Evolutionary conservation across 1,140 invertebrate genomes (phyloP).

Genomic region (Apolygus lucorum): DNA sequence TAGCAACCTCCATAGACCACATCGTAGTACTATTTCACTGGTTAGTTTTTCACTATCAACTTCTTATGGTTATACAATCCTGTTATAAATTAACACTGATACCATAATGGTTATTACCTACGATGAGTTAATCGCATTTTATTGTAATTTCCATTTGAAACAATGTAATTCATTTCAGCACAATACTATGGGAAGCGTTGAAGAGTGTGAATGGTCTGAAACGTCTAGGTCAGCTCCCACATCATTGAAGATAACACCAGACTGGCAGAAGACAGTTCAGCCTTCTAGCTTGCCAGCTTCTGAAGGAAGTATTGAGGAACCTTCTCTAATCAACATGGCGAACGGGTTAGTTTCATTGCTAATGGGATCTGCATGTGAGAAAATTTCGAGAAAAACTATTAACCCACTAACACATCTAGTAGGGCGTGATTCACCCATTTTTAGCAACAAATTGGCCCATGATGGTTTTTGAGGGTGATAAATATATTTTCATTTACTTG

Average conservation of each 20-base stretch:
- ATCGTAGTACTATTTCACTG: constrained; percentile 44
- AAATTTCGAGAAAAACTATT: too few relatives aligned
- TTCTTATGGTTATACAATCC: too few relatives aligned
- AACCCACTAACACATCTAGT: too few relatives aligned
- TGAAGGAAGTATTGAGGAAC: constrained; percentile 30
- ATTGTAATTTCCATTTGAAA: too few relatives aligned
- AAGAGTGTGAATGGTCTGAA: constrained; percentile 43
- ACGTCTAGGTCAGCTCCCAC: constrained; percentile 48
- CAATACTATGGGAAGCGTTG: constrained; percentile 11
- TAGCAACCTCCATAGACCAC: constrained; percentile 38
- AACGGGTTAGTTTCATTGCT: constrained; percentile 1
- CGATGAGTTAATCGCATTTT: too few relatives aligned
- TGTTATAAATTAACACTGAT: too few relatives aligned
- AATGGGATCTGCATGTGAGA: too few relatives aligned
- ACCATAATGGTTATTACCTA: too few relatives aligned
- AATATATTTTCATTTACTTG: too few relatives aligned
- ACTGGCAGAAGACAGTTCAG: constrained; percentile 24
- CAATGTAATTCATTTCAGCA: background rate
- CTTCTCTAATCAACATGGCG: constrained; percentile 24
- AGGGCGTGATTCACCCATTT: too few relatives aligned
- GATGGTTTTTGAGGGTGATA: too few relatives aligned
- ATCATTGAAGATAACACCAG: constrained; percentile 39
- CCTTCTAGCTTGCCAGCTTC: constrained; percentile 27
- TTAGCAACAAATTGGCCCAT: too few relatives aligned
- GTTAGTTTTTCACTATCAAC: constrained; percentile 35